These are phyloP conservation scores for Eurystomus gularis DNA, from an alignment of 2,113 vertebrate genomes.

Conservation along the genomic window DNA sequence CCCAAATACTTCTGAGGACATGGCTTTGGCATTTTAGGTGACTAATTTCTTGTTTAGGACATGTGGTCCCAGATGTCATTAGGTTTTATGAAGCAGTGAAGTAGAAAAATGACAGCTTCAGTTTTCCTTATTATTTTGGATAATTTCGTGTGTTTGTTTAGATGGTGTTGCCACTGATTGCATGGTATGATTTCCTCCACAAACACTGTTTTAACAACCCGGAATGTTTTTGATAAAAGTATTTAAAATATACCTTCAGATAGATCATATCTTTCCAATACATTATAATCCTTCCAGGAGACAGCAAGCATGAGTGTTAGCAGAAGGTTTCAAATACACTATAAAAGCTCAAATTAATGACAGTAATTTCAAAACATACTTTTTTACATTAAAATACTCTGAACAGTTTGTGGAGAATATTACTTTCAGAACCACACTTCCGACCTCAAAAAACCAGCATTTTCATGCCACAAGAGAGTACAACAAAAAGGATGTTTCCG, in stretches of 20 bases:
- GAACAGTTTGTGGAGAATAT: neutral
- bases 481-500: neutral
- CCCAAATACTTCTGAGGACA: neutral
- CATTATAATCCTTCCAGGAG: neutral
- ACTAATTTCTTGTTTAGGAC: neutral
- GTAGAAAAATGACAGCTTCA: neutral
- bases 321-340: neutral
- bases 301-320: neutral
- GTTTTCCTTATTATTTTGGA: neutral
- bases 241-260: conserved; percentile 1
- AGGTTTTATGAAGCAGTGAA: neutral
- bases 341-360: neutral
- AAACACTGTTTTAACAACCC: neutral
- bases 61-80: neutral
- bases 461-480: neutral
- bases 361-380: neutral
- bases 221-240: neutral
- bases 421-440: neutral
- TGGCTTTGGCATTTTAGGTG: neutral
- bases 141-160: neutral
- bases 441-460: neutral
- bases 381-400: conserved; percentile 9
- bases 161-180: neutral
- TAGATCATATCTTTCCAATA: neutral
- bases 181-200: neutral